Base-by-base conservation (phyloP, 2,797 vertebrate genomes). In the Heterohyrax brucei region DNA sequence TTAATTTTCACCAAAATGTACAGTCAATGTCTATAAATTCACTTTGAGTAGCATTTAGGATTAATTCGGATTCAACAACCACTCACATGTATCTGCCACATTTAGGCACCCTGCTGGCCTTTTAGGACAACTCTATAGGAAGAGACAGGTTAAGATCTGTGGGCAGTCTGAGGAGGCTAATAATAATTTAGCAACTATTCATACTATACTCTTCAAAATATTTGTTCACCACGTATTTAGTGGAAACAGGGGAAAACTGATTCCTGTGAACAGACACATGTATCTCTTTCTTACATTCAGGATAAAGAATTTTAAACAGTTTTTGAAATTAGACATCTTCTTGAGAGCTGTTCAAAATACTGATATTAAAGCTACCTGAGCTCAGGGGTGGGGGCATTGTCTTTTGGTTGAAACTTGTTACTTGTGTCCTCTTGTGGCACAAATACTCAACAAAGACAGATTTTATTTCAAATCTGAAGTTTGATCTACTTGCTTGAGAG, bases 401-500 rank as follows among this genome's bases (percentile, higher is more conserved):
- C 66, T 73, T 93, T 77, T 61, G 22, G 19, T 4, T n/a, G 33
- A 76, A 84, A 5, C 16, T 48, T 12, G 7, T 77, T 53, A 73
- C 50, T 77, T 72, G 3, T 33, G 79, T 39, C 26, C 18, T 91
- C 85, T 68, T 18, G 6, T 89, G 59, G 73, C 91, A 81, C 84
- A 93, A 90, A 48, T 70, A 33, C 22, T 94, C 50, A 88, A 93
- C 26, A 26, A 6, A 72, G n/a, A 72, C 13, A 33, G 66, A 94
- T 84, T 84, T 87, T 83, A 83, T 81, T 87, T 85, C 21, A 86
- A 46, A 93, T 83, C 39, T 39, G 59, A 93, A 93, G 59, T 46
- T 48, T 28, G n/a, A 62, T 39, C 50, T 61, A 28, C 62, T 89
- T 95, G 73, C 22, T 53, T 33, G 66, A 84, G 61, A 62, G 50